Evolutionary conservation across 2,797 vertebrate genomes (phyloP).

Genomic region (Acomys russatus): DNA sequence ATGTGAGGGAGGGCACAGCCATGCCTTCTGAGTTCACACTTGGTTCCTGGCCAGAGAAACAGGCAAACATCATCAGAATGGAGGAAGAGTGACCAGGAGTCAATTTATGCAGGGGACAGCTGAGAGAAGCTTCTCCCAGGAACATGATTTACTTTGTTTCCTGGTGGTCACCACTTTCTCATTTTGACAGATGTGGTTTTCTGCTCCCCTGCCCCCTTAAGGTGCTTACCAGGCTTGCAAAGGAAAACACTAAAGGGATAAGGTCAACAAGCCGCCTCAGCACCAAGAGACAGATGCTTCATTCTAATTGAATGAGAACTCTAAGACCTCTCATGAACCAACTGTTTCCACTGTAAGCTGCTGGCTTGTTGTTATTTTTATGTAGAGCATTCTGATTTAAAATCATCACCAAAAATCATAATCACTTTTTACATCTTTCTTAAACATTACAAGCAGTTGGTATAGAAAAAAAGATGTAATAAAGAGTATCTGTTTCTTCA

Average conservation of each 20-base stretch:
- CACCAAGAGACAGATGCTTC: constrained; percentile 61
- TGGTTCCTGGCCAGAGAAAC: neutral
- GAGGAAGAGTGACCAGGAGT: neutral
- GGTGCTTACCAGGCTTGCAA: constrained; percentile 73
- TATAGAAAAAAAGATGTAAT: neutral
- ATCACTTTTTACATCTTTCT: constrained; percentile 68
- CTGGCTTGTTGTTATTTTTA: constrained; percentile 75
- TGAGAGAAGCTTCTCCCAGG: constrained; percentile 26
- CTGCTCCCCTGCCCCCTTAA: constrained; percentile 68
- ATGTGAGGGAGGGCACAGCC: accelerated
- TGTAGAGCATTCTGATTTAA: constrained; percentile 2
- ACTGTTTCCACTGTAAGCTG: neutral
- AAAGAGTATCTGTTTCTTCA: neutral
- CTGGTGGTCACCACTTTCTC: constrained; percentile 37
- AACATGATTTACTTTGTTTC: constrained; percentile 68
- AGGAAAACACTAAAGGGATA: constrained; percentile 62
- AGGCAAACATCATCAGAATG: neutral
- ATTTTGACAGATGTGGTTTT: constrained; percentile 65
- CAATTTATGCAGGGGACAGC: neutral
- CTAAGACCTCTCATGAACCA: neutral
- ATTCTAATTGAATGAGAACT: constrained; percentile 72
- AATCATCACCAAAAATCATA: constrained; percentile 62
- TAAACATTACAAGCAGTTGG: neutral
- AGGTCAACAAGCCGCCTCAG: constrained; percentile 71
- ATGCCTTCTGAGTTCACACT: neutral